A percentile compares a stretch with the other conserved stretches of the same genome.
phyloP scores from a whole-genome alignment of 1,140 invertebrate species.

The Hypothenemus hampei region DNA sequence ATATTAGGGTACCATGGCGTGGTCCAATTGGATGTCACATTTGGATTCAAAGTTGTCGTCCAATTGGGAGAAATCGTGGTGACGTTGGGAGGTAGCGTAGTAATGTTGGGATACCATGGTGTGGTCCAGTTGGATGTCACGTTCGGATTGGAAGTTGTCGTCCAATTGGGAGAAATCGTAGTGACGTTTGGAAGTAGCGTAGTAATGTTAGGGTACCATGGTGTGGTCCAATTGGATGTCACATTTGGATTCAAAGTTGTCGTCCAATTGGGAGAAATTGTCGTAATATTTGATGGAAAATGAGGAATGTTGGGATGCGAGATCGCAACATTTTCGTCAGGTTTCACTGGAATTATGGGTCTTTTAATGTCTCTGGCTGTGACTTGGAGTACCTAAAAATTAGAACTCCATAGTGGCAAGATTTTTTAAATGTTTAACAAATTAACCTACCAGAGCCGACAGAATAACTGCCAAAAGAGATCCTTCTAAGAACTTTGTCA shows the following conservation, averaged over 20 bases:
- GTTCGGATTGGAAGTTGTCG: background rate
- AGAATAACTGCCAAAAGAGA: background rate
- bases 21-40: slow-evolving; percentile 2
- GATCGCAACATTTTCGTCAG: background rate
- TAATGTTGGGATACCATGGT: background rate
- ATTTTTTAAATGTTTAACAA: background rate
- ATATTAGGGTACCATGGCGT: slow-evolving; percentile 1
- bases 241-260: background rate
- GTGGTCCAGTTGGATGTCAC: background rate
- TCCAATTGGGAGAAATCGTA: slow-evolving; percentile 3
- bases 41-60: background rate
- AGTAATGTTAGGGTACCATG: too few species aligned
- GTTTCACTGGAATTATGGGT: background rate
- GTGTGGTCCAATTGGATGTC: slow-evolving; percentile 1
- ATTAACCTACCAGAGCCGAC: background rate
- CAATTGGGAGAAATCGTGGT: too few species aligned
- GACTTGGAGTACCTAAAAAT: background rate
- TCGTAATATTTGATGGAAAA: background rate
- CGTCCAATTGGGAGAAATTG: slow-evolving; percentile 1
- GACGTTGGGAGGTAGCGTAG: background rate
- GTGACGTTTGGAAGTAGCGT: too few species aligned
- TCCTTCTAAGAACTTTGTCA: background rate
- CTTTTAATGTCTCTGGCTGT: too few species aligned
- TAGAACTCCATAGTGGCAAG: background rate
- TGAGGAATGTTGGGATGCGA: background rate